Evolutionary conservation across 2,888 invertebrate genomes (phyloP).

Genomic region (Pyrgus malvae): DNA sequence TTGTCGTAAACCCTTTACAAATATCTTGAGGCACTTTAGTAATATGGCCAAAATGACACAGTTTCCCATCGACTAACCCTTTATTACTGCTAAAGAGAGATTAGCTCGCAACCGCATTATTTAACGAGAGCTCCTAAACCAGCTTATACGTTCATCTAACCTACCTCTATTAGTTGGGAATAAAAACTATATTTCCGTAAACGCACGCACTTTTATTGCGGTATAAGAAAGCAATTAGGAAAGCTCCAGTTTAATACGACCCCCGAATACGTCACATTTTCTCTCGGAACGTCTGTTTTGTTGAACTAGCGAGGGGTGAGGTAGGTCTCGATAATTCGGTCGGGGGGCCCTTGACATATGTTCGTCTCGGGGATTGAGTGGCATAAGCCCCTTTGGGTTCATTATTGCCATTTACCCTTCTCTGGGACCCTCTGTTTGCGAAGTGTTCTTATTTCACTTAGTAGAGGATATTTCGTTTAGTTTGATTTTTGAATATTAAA

Average conservation of each 20-base stretch:
- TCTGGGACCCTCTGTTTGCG: slow-evolving; percentile 62
- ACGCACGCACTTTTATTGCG: slow-evolving; percentile 39
- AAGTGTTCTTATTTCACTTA: slow-evolving; percentile 60
- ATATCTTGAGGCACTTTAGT: slow-evolving; percentile 15
- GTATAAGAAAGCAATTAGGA: slow-evolving; percentile 67
- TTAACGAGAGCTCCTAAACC: slow-evolving; percentile 42
- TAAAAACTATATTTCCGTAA: slow-evolving; percentile 43
- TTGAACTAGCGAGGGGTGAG: slow-evolving; percentile 32
- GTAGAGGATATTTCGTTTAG: slow-evolving; percentile 46
- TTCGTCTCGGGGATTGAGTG: slow-evolving; percentile 70
- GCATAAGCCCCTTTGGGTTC: slow-evolving; percentile 73
- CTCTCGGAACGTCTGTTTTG: background rate
- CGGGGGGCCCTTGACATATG: slow-evolving; percentile 68
- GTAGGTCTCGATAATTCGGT: slow-evolving; percentile 41
- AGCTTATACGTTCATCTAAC: slow-evolving; percentile 16
- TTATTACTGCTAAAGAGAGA: slow-evolving; percentile 48
- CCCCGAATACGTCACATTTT: slow-evolving; percentile 36
- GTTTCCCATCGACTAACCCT: slow-evolving; percentile 44
- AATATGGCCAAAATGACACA: slow-evolving; percentile 33
- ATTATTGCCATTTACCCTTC: slow-evolving; percentile 70
- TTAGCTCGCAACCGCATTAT: slow-evolving; percentile 53
- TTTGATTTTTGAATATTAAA: slow-evolving; percentile 41
- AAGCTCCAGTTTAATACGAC: slow-evolving; percentile 47
- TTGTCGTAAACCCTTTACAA: slow-evolving; percentile 17
- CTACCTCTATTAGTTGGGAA: slow-evolving; percentile 32